Base-by-base conservation (phyloP, 2,797 vertebrate species). In the Scomberomorus guttatus region DNA sequence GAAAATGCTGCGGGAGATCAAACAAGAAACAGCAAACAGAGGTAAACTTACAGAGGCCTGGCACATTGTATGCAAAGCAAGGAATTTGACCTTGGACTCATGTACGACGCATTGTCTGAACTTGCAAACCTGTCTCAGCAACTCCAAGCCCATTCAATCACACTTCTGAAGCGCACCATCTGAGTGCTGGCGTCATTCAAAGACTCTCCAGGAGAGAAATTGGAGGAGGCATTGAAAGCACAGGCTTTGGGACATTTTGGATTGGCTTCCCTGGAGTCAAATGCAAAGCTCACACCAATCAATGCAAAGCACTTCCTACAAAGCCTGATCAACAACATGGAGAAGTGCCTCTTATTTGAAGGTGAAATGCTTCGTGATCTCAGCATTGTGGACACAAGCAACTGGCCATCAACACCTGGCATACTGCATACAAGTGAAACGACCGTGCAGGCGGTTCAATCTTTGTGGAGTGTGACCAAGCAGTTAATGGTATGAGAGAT, bases 61-160 rank as follows among this genome's bases (percentile, higher is more conserved):
- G 57, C 58, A 72, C 18, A 15, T 65, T n/a, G 5, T 63, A 70
- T 62, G 60, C 70, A 72, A 70, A 83, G 82, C 48, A 55, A 79
- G n/a, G 50, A 71, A 80, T 75, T 84, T 81, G 67, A 79, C 77
- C 63, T 85, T 63, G 77, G 74, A 72, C 72, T 80, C 22, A 84
- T 80, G 86, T 72, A 68, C 6, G 46, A 75, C 56, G 32, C 39
- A 34, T 60, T 86, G 44, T 69, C 42, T 84, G 79, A 84, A 69
- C 79, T 80, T 37, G 11, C 74, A 71, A 87, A 79, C 46, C 46
- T 80, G 57, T 87, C 72, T 57, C 80, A 75, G 59, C 64, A 84
- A 76, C 62, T 81, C 34, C 75, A 82, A 69, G 75, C 66, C 57
- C 62, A 54, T 72, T 84, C 58, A 56, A 29, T 79, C 59, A 79